A percentile compares a stretch with the other conserved stretches of the same genome.
These are phyloP conservation scores for Nilaparvata lugens DNA, from an alignment of 1,140 invertebrate species.

Conservation along the genomic window DNA sequence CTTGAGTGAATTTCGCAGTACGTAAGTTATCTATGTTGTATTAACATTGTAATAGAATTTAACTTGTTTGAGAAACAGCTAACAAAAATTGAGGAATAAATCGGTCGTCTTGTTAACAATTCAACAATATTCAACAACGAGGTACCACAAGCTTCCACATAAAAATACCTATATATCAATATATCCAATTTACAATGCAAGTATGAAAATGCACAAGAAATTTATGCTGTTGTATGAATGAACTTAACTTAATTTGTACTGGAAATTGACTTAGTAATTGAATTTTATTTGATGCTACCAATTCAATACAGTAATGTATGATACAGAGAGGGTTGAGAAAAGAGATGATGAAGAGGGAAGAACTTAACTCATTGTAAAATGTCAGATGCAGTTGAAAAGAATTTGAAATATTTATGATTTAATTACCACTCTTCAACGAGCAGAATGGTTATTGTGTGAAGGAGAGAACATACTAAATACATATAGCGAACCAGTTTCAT, in stretches of 20 bases:
- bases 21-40: not conserved
- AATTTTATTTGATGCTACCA: not conserved
- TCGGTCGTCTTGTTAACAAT: not conserved
- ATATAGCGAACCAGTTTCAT: no score
- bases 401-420: no score
- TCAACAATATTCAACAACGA: not conserved
- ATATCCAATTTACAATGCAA: not conserved
- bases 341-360: not conserved
- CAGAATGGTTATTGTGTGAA: no score
- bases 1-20: not conserved
- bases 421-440: no score
- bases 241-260: slow-evolving; percentile 6
- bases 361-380: not conserved
- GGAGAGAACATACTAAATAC: no score
- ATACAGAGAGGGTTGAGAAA: not conserved
- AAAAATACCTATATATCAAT: not conserved
- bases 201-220: no score
- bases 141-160: not conserved
- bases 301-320: not conserved
- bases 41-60: not conserved
- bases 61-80: not conserved
- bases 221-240: not conserved
- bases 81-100: not conserved
- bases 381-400: no score
- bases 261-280: slow-evolving; percentile 1